Evolutionary conservation across 2,888 invertebrate genomes (phyloP).

Genomic region (Eilema depressum): DNA sequence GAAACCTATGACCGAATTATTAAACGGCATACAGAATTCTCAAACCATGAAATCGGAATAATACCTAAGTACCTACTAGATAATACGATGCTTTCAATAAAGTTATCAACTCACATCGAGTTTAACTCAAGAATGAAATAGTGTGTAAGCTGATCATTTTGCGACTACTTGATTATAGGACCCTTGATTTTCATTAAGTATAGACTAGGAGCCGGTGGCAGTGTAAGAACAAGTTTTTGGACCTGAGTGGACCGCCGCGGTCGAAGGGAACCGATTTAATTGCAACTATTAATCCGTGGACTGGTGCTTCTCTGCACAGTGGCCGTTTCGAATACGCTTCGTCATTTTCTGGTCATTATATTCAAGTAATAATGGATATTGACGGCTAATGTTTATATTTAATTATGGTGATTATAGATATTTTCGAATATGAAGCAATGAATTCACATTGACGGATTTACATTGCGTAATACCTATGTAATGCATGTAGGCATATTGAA

Average conservation of each 20-base stretch:
- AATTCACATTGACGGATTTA: neutral
- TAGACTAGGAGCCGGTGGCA: constrained; percentile 29
- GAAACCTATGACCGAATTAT: neutral
- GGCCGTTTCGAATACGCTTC: constrained; percentile 44
- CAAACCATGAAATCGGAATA: neutral
- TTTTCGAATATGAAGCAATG: neutral
- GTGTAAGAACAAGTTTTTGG: constrained; percentile 44
- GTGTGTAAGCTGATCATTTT: constrained; percentile 35
- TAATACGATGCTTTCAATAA: neutral
- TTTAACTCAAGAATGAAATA: neutral
- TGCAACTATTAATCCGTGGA: constrained; percentile 72
- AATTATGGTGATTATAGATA: constrained; percentile 1
- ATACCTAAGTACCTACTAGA: too few species aligned
- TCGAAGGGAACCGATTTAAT: constrained; percentile 73
- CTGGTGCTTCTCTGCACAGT: constrained; percentile 58
- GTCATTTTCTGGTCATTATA: constrained; percentile 43
- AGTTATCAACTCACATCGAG: constrained; percentile 4
- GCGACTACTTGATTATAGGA: constrained; percentile 31
- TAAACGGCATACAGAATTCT: neutral
- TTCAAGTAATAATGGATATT: constrained; percentile 33
- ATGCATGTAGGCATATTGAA: neutral
- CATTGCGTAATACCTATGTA: neutral
- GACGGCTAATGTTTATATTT: constrained; percentile 19
- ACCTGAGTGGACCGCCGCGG: constrained; percentile 24
- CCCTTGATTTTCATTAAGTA: constrained; percentile 49